Evolutionary conservation across 2,113 vertebrate genomes (phyloP), one percentile per base, ranked within the genome.

Genomic region (Colinus virginianus): DNA sequence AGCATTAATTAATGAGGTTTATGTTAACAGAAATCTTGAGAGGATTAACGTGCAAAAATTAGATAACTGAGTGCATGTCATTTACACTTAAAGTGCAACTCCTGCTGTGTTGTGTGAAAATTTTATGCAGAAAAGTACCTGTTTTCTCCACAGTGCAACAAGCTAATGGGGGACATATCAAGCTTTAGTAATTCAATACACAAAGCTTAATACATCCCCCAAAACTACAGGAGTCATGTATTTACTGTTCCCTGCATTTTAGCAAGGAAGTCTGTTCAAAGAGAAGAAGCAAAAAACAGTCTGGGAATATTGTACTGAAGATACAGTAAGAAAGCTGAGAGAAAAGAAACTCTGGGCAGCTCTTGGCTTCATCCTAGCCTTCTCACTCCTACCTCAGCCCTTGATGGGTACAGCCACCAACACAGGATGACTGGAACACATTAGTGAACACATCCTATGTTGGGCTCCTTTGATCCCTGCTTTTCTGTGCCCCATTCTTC

Each of bases 1-100:
- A 88, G 84, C 26, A 74, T 84, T 94, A 95, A 89, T 94, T 94
- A 96, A 93, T n/a, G 11, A 96, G 76, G 53, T 68, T 94, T 95
- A 53, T 90, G 69, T 86, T 94, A 93, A 75, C 70, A 71, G 43
- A 87, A 53, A 80, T 46, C 96, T 95, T 90, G 71, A 82, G 88
- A 92, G 89, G 94, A 93, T 78, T 95, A 96, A 51, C 43, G 22
- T 62, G 62, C 66, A 93, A 95, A 97, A 87, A 90, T 88, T 86
- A 94, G 79, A 88, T 94, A 93, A 72, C 9, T 6, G 89, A 93
- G 84, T 88, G 48, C 49, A 25, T 19, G 49, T 43, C 59, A 78
- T 82, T 95, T 90, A 70, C 46, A 68, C 63, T 94, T 96, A 94
- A 81, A 93, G 83, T 94, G 90, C 43, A 63, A 22, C 68, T 95